Conservation (phyloP, 2,797 vertebrate genomes). For the Crenuchus spilurus region DNA sequence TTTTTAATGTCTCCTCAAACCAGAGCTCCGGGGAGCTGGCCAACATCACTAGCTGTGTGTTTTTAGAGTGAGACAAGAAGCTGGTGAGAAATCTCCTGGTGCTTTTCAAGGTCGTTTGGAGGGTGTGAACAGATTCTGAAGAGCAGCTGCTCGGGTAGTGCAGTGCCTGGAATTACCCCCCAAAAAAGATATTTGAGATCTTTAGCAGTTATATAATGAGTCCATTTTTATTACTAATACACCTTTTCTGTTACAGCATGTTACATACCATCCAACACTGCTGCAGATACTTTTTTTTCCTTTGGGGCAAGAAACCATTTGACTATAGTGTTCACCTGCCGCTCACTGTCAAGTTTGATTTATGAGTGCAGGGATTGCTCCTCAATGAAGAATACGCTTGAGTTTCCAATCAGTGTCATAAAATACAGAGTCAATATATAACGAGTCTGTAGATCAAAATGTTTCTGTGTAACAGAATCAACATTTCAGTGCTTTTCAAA, state of each 20-base stretch:
- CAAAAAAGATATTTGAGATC: background rate
- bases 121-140: background rate
- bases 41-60: background rate
- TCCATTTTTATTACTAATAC: constrained; percentile 16
- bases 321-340: constrained; percentile 43
- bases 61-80: constrained; percentile 12
- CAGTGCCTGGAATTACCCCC: constrained; percentile 23
- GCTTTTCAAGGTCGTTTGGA: background rate
- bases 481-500: no score
- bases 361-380: constrained; percentile 22
- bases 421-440: constrained; percentile 22
- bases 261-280: constrained; percentile 43
- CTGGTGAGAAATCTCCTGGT: constrained; percentile 3
- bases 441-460: background rate
- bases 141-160: background rate
- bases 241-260: constrained; percentile 47
- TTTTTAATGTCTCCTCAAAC: constrained; percentile 11
- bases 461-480: no score
- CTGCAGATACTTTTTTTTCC: constrained; percentile 19
- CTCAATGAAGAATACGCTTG: background rate
- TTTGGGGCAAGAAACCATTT: constrained; percentile 12
- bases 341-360: constrained; percentile 49
- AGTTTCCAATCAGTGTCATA: constrained; percentile 14
- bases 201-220: constrained; percentile 11
- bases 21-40: background rate